These are phyloP conservation scores for Megalops atlanticus DNA, from an alignment of 2,113 vertebrate genomes.

Conservation along the genomic window DNA sequence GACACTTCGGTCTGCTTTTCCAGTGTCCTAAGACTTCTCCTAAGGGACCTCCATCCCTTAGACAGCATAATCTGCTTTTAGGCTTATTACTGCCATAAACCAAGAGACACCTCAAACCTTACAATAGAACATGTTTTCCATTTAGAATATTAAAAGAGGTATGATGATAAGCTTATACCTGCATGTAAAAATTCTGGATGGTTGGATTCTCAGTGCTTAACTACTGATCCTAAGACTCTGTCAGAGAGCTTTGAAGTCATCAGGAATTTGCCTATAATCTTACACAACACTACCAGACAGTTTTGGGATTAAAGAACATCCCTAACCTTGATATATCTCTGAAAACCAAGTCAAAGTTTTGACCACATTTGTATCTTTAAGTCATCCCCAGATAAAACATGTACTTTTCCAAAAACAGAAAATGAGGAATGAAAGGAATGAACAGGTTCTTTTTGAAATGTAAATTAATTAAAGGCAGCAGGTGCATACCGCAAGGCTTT, in stretches of 20 bases:
- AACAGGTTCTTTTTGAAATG: not conserved
- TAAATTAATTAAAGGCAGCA: not conserved
- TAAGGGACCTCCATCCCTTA: conserved; percentile 21
- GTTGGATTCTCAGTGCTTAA: conserved; percentile 10
- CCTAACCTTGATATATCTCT: not conserved
- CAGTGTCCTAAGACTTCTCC: conserved; percentile 14
- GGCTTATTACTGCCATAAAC: conserved; percentile 27
- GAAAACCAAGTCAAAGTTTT: not conserved
- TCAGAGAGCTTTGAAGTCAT: conserved; percentile 15
- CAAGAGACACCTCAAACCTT: conserved; percentile 6
- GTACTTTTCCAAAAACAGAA: not conserved
- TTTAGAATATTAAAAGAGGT: conserved; percentile 41
- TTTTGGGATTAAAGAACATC: conserved; percentile 30
- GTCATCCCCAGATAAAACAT: not conserved
- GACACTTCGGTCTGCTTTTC: not conserved
- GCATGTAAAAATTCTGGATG: conserved; percentile 18
- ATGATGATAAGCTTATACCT: conserved; percentile 35
- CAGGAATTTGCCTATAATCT: conserved; percentile 25
- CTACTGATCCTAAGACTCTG: conserved; percentile 2
- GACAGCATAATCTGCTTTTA: conserved; percentile 31
- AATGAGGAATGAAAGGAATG: not conserved
- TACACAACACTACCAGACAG: conserved; percentile 30
- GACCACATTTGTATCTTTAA: no score
- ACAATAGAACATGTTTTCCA: conserved; percentile 37
- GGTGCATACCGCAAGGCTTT: not conserved